Percentiles rank a stretch among this genome's conserved stretches.
phyloP scores from a whole-genome alignment of 2,113 vertebrate species.

The Hoplias malabaricus region DNA sequence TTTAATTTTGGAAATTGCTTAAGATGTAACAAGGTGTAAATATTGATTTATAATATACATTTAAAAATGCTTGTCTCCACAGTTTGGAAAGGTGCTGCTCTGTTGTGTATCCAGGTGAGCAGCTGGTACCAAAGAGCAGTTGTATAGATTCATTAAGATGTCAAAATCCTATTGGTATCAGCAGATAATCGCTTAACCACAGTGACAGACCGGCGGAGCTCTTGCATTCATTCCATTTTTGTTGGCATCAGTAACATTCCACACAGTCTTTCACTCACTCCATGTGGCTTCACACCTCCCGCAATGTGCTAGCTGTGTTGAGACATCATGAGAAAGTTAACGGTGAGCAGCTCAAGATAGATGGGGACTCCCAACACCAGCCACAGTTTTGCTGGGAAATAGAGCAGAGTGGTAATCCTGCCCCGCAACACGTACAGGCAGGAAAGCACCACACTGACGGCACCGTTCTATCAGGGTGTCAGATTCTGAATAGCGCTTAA shows the following conservation, averaged over 20 bases:
- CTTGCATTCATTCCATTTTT: slow-evolving; percentile 1
- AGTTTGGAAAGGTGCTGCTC: not conserved
- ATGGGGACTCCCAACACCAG: not conserved
- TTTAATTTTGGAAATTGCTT: no score
- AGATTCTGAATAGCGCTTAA: not conserved
- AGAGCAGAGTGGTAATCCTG: not conserved
- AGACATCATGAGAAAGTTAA: not conserved
- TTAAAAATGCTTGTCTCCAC: no score
- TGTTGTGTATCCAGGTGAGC: not conserved
- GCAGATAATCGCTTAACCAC: no score
- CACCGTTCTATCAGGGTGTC: not conserved
- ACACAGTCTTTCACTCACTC: not conserved
- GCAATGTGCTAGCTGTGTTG: not conserved
- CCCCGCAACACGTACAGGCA: not conserved
- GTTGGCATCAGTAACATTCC: not conserved
- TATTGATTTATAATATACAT: not conserved
- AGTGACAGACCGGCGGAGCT: no score
- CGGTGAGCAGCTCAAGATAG: not conserved
- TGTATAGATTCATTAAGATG: no score
- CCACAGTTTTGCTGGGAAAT: not conserved
- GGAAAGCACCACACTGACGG: not conserved
- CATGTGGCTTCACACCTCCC: not conserved
- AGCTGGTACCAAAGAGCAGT: not conserved
- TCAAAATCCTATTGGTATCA: no score
- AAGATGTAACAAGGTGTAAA: no score